Evolutionary conservation across 2,113 vertebrate species (phyloP).

Genomic region (Pluvianellus socialis): DNA sequence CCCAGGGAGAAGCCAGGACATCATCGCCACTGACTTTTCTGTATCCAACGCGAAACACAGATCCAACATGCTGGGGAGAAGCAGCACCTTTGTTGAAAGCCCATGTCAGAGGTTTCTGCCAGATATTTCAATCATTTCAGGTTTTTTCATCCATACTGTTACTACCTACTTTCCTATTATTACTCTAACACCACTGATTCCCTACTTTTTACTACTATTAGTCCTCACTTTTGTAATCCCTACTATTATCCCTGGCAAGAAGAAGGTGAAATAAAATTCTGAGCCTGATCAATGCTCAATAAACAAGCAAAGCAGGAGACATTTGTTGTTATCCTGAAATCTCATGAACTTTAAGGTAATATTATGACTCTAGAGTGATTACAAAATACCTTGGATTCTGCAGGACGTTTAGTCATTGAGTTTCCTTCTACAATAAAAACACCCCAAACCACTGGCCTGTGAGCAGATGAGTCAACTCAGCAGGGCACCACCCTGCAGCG

Average conservation of each 20-base stretch:
- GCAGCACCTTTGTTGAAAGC: background rate
- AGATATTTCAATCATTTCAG: background rate
- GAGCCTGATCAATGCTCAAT: background rate
- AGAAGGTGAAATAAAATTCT: background rate
- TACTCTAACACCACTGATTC: background rate
- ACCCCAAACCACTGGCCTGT: background rate
- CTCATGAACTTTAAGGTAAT: background rate
- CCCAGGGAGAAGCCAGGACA: background rate
- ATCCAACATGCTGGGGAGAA: fast-evolving
- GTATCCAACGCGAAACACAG: background rate
- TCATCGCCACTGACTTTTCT: background rate
- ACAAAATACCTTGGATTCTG: background rate
- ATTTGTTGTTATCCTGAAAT: background rate
- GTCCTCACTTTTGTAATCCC: background rate
- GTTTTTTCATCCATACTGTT: background rate
- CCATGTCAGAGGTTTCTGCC: background rate
- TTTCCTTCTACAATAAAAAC: background rate
- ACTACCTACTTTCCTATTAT: background rate
- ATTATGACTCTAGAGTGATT: background rate
- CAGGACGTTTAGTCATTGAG: background rate
- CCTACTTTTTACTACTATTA: background rate
- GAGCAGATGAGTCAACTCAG: background rate
- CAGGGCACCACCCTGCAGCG: background rate
- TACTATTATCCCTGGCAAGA: background rate
- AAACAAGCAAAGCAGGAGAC: background rate